Percentiles rank a stretch among this genome's conserved stretches.
Evolutionary conservation across 2,888 invertebrate genomes (phyloP).

Genomic region (Drosophila picticornis): DNA sequence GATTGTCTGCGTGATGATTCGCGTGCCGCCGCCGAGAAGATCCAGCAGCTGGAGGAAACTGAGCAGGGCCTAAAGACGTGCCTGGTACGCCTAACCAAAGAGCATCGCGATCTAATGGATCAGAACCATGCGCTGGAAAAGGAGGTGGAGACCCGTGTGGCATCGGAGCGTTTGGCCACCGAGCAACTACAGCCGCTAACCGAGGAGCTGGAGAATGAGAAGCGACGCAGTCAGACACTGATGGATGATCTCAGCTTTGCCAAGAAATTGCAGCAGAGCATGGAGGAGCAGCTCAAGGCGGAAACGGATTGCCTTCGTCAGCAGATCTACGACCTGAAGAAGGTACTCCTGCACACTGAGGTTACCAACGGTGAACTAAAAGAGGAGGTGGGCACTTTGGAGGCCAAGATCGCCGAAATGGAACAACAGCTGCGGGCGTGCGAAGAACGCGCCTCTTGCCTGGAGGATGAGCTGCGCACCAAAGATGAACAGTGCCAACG

Average conservation of each 20-base stretch:
- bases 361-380: slow-evolving; percentile 89
- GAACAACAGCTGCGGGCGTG: slow-evolving; percentile 87
- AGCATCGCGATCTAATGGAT: slow-evolving; percentile 86
- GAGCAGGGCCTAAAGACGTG: slow-evolving; percentile 87
- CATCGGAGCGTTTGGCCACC: slow-evolving; percentile 86
- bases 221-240: slow-evolving; percentile 78
- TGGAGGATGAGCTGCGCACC: slow-evolving; percentile 87
- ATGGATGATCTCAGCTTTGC: slow-evolving; percentile 86
- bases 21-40: slow-evolving; percentile 86
- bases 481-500: slow-evolving; percentile 82
- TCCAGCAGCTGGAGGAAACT: slow-evolving; percentile 87
- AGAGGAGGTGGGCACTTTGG: slow-evolving; percentile 89
- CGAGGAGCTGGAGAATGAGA: slow-evolving; percentile 82
- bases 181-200: slow-evolving; percentile 84
- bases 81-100: slow-evolving; percentile 87
- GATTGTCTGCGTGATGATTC: slow-evolving; percentile 86
- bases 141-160: slow-evolving; percentile 86
- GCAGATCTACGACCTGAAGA: slow-evolving; percentile 86
- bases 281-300: slow-evolving; percentile 85
- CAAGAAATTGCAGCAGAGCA: slow-evolving; percentile 86
- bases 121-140: slow-evolving; percentile 86
- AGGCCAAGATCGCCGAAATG: slow-evolving; percentile 87
- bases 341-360: slow-evolving; percentile 88
- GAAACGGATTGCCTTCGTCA: slow-evolving; percentile 86
- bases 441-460: slow-evolving; percentile 87